Evolutionary conservation across 2,888 invertebrate genomes (phyloP), one percentile per base, ranked within the genome.

Genomic region (Drosophila trichaetosa): DNA sequence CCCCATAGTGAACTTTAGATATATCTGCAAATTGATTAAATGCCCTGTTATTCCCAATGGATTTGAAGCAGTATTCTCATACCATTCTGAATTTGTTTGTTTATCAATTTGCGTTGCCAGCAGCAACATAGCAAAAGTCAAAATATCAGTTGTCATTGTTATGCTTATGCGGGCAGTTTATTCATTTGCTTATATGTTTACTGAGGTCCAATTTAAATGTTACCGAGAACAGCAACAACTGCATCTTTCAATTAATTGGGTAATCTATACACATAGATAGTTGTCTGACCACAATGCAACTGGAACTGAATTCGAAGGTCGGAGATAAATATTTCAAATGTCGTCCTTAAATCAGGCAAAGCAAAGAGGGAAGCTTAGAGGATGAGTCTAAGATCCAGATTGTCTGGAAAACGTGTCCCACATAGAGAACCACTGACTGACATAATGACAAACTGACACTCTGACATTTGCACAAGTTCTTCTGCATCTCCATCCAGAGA

Each of bases 161-260:
- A 64, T 79, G 48, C 67, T 70, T 70, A 56, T 75, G 76, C 66
- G 61, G 80, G 70, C 66, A 69, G 60, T 75, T 69, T 75, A 61
- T 57, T 57, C 46, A 31, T n/a, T 57, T 63, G 42, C 54, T 69
- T 67, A 58, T 63, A 64, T 70, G 49, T 38, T 46, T 60, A 48
- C 42, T 53, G 6, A 67, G 49, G 42, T 33, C 11, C 21, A 29
- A 69, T 68, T 56, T 29, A 3, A 33, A 68, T 49, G 27, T 60
- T 48, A 8, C n/a, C 16, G 34, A 33, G 46, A 56, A 27, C 21
- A 67, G 13, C 48, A 58, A 40, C 10, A 60, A 34, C 13, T 21
- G 8, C 21, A 58, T 18, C 49, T 21, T 51, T 42, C 53, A n/a
- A 21, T 21, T 27, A 69, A 67, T 42, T 59, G 65, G 52, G 62